Conservation (phyloP, 2,113 vertebrate species). For the Entosphenus tridentatus region DNA sequence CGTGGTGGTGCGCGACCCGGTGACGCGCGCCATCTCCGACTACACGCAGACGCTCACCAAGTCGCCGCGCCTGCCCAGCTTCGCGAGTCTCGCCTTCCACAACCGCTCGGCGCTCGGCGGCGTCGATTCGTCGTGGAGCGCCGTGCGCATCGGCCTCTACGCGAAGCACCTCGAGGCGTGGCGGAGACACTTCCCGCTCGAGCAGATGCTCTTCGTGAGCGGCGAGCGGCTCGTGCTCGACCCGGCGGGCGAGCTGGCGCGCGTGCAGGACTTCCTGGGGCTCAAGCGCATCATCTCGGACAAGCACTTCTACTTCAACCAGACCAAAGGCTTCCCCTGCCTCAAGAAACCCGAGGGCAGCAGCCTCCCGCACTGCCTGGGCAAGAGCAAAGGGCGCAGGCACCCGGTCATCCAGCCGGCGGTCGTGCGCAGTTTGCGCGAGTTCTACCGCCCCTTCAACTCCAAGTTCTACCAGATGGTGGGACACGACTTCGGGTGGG, state of each 20-base stretch:
- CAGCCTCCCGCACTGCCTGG: slow-evolving; percentile 80
- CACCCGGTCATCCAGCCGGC: slow-evolving; percentile 51
- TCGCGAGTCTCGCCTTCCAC: slow-evolving; percentile 67
- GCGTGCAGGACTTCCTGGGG: slow-evolving; percentile 82
- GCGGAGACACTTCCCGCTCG: slow-evolving; percentile 59
- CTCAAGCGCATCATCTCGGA: slow-evolving; percentile 89
- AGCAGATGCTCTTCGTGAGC: slow-evolving; percentile 74
- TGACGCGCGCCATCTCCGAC: slow-evolving; percentile 71
- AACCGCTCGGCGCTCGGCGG: slow-evolving; percentile 55
- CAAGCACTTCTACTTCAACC: slow-evolving; percentile 97
- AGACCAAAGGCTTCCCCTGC: slow-evolving; percentile 94
- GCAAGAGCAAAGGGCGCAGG: slow-evolving; percentile 70
- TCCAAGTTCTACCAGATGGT: slow-evolving; percentile 94
- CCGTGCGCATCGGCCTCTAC: slow-evolving; percentile 85
- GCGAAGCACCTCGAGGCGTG: slow-evolving; percentile 90
- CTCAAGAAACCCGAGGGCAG: slow-evolving; percentile 87
- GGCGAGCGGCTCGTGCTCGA: slow-evolving; percentile 64
- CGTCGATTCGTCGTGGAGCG: slow-evolving; percentile 76
- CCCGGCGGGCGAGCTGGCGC: slow-evolving; percentile 68
- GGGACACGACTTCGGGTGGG: slow-evolving; percentile 56
- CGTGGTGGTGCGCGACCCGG: slow-evolving; percentile 73
- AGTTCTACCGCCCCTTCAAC: slow-evolving; percentile 79
- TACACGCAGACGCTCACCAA: slow-evolving; percentile 80
- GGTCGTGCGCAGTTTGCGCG: slow-evolving; percentile 47
- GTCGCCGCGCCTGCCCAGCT: slow-evolving; percentile 63